phyloP scores from a whole-genome alignment of 2,797 vertebrate species.

The Pangasius macronema region DNA sequence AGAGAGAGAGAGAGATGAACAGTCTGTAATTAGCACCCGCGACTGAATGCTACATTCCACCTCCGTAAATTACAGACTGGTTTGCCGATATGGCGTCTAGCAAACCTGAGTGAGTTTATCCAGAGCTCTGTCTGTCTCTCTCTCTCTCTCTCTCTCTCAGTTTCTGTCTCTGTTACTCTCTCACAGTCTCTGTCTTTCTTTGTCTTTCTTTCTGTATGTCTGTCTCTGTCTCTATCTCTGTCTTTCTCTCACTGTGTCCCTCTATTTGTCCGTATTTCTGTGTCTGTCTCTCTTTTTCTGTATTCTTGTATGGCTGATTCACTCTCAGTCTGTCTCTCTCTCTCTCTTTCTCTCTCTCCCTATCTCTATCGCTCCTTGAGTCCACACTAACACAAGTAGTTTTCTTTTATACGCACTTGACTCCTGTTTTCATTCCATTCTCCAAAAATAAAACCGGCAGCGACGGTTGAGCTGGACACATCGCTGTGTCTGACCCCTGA shows the following conservation, averaged over 20 bases:
- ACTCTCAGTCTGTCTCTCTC: background rate
- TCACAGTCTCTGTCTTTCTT: background rate
- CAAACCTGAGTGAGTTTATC: conserved; percentile 53
- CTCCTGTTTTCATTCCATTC: background rate
- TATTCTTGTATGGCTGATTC: too few species aligned
- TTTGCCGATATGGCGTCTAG: conserved; percentile 49
- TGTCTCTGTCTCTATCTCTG: background rate
- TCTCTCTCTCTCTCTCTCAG: too few species aligned
- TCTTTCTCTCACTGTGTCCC: background rate
- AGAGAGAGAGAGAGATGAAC: conserved; percentile 48
- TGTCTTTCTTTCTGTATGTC: background rate
- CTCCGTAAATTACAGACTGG: conserved; percentile 72
- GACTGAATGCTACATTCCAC: conserved; percentile 68
- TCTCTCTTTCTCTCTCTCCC: background rate
- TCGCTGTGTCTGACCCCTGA: background rate
- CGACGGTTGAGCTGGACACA: background rate
- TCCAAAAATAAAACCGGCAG: background rate
- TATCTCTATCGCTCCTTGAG: background rate
- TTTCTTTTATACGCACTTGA: background rate
- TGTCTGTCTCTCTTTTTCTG: too few species aligned
- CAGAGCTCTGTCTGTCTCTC: conserved; percentile 30
- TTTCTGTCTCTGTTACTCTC: too few species aligned
- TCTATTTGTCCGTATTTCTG: background rate
- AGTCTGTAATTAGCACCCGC: conserved; percentile 70
- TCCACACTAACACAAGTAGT: background rate